Evolutionary conservation across 2,888 invertebrate genomes (phyloP), one percentile per base, ranked within the genome.

Genomic region (Drosophila maculinotata): DNA sequence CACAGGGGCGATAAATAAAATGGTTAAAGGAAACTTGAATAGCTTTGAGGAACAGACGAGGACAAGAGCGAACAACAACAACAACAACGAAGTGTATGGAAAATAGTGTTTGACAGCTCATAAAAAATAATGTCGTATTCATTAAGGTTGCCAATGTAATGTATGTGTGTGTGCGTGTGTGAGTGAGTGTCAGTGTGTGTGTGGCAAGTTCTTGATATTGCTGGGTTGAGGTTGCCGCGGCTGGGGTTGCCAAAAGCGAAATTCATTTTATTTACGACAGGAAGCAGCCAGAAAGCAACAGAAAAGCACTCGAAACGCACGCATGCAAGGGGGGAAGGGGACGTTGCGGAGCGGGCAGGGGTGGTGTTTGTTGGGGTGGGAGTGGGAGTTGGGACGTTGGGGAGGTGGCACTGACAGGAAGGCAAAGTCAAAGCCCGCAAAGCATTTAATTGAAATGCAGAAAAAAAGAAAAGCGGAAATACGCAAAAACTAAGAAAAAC

Each of bases 81-180:
- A n/a, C n/a, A 57, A 58, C 62, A 82, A 74, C 69, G 60, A 79
- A 82, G 72, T 82, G 86, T 88, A 84, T 83, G 83, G 86, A 87
- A 83, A 82, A 87, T 82, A 83, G 84, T 87, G 86, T 88, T 87
- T 89, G 88, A 81, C 87, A 88, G 88, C 87, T 89, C 89, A 79
- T 88, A 89, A 89, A 89, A 78, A 87, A 82, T 85, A 83, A 85
- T 85, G 81, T 83, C 86, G 76, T 76, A 78, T 86, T 81, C 85
- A 85, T 86, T 85, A 86, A 82, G 80, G 76, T 78, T 79, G 77
- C 79, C 65, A 69, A 60, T 74, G 71, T 67, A 69, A 56, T 69
- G 63, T 56, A 59, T 39, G 64, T 42, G 49, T 42, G 58, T 28
- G 58, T 42, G 31, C 25, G 57, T 14, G 44, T 23, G 52, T 36